Evolutionary conservation across 1,140 invertebrate species (phyloP).

Genomic region (Drosophila neocordata): DNA sequence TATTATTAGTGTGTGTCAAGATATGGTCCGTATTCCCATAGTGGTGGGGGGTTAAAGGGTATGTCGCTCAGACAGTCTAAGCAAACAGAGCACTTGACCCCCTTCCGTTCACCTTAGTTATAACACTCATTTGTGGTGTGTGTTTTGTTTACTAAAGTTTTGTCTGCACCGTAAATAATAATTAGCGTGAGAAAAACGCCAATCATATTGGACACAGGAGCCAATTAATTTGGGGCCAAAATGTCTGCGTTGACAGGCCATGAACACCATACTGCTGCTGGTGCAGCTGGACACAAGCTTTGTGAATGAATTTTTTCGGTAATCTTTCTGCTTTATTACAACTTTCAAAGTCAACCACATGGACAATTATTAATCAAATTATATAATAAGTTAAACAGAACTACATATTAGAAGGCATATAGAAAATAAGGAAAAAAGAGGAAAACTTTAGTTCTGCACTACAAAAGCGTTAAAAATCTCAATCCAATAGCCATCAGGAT

Average conservation of each 20-base stretch:
- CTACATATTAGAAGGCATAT: conserved; percentile 8
- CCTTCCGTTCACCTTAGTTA: neutral
- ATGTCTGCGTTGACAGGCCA: conserved; percentile 31
- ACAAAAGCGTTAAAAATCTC: conserved; percentile 91
- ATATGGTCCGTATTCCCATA: conserved; percentile 10
- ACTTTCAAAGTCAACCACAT: neutral
- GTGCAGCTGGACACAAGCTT: conserved; percentile 14
- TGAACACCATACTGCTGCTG: conserved; percentile 18
- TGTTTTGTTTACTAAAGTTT: conserved; percentile 57
- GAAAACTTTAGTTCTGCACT: conserved; percentile 85
- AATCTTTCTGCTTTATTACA: conserved; percentile 12
- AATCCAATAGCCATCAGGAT: conserved; percentile 98
- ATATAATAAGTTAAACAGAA: conserved; percentile 13
- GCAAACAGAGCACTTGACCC: conserved; percentile 4
- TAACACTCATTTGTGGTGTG: neutral
- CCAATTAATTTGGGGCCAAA: conserved; percentile 58
- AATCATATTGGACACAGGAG: conserved; percentile 58
- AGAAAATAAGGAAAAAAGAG: conserved; percentile 79
- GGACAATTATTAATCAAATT: neutral
- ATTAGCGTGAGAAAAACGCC: conserved; percentile 72
- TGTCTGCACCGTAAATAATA: conserved; percentile 69
- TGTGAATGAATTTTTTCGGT: neutral
- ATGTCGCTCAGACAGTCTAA: conserved; percentile 16
- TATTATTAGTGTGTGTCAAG: conserved; percentile 58
- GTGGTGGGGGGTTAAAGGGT: neutral